These are phyloP conservation scores for Pogonognathellus flavescens DNA, from an alignment of 1,140 invertebrate species.

Conservation along the genomic window DNA sequence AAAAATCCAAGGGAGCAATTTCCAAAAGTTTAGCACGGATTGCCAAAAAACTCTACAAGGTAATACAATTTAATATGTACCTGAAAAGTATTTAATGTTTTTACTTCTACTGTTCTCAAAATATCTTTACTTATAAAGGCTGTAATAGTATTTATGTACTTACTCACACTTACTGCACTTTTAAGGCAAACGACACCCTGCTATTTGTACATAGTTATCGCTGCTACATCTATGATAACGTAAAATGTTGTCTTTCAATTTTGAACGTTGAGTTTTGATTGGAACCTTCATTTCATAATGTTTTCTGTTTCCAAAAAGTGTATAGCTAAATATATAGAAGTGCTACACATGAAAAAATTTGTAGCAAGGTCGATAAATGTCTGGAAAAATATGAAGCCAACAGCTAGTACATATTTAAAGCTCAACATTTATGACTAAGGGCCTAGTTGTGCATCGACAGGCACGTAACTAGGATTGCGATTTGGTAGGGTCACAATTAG, in stretches of 20 bases:
- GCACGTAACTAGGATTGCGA: neutral
- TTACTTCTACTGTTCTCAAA: neutral
- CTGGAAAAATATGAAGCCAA: too few species aligned
- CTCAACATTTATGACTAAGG: too few species aligned
- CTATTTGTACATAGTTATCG: neutral
- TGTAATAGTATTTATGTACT: neutral
- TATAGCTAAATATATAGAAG: too few species aligned
- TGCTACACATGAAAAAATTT: too few species aligned
- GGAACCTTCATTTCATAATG: too few species aligned
- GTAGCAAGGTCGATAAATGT: too few species aligned
- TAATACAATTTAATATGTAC: slow-evolving; percentile 55
- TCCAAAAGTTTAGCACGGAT: slow-evolving; percentile 79
- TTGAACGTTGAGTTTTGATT: too few species aligned
- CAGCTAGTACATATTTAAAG: too few species aligned
- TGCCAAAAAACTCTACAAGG: slow-evolving; percentile 84
- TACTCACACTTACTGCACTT: too few species aligned
- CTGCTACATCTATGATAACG: neutral
- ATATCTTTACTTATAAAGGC: neutral
- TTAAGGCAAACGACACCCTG: neutral
- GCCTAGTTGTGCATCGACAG: neutral
- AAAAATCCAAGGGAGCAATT: slow-evolving; percentile 80
- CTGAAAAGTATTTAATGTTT: neutral
- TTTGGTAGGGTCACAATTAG: too few species aligned
- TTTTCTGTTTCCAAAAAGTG: too few species aligned
- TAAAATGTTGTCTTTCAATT: neutral